A percentile compares a stretch with the other conserved stretches of the same genome.
phyloP scores from a whole-genome alignment of 2,113 vertebrate species.

The Dipodomys merriami region DNA sequence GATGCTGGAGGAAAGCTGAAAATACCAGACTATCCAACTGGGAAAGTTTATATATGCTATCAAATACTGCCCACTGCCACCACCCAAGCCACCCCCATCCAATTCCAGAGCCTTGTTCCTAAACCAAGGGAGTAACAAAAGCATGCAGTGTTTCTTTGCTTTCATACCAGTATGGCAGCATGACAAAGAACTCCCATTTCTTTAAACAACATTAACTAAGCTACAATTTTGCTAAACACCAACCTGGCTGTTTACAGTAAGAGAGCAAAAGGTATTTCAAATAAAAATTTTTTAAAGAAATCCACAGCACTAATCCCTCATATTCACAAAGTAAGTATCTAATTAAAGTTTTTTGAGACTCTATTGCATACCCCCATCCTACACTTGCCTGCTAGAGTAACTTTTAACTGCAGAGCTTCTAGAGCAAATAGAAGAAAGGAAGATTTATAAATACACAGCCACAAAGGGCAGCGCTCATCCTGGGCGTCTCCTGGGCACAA shows the following conservation, averaged over 20 bases:
- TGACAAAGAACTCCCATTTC: not conserved
- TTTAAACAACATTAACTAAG: constrained; percentile 12
- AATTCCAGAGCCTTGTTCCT: not conserved
- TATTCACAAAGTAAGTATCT: constrained; percentile 17
- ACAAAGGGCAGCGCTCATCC: constrained; percentile 31
- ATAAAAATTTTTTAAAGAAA: constrained; percentile 40
- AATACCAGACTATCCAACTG: not conserved
- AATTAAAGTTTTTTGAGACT: constrained; percentile 18
- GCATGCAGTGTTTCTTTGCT: not conserved
- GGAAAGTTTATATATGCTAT: not conserved
- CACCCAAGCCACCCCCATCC: no score
- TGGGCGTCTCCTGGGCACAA: constrained; percentile 36
- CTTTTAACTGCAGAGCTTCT: constrained; percentile 4
- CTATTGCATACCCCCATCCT: not conserved
- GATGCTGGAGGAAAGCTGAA: not conserved
- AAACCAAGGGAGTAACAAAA: not conserved
- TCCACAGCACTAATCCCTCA: not conserved
- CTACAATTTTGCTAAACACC: constrained; percentile 7
- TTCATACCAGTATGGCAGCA: not conserved
- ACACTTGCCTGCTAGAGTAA: not conserved
- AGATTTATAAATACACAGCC: constrained; percentile 27
- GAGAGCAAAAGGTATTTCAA: constrained; percentile 24
- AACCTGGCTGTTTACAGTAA: not conserved
- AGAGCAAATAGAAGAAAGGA: not conserved
- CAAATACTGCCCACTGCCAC: not conserved